Conservation (phyloP, 2,888 invertebrate genomes). For the Adelphocoris suturalis region DNA sequence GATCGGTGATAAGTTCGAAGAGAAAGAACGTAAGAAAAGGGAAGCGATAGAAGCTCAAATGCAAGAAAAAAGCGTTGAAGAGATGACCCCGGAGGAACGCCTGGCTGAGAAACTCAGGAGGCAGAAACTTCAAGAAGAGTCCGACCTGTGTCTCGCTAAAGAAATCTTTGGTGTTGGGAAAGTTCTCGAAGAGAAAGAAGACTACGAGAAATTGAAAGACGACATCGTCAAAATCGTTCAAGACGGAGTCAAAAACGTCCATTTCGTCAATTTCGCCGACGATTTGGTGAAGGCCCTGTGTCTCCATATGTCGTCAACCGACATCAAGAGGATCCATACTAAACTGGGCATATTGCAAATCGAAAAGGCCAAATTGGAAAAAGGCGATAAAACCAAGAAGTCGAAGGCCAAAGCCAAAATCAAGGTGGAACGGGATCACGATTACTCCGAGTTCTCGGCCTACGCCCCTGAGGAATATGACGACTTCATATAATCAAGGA, state of each 20-base stretch:
- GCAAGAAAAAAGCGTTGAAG: conserved; percentile 80
- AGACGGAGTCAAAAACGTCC: conserved; percentile 75
- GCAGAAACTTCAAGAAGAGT: conserved; percentile 92
- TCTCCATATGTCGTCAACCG: conserved; percentile 82
- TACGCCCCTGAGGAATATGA: conserved; percentile 76
- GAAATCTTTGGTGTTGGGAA: conserved; percentile 75
- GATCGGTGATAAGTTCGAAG: conserved; percentile 89
- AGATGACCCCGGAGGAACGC: conserved; percentile 87
- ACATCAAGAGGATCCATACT: conserved; percentile 92
- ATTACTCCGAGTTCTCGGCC: conserved; percentile 76
- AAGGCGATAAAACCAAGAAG: conserved; percentile 89
- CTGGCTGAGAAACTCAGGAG: conserved; percentile 87
- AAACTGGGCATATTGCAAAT: conserved; percentile 90
- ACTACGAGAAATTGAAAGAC: conserved; percentile 76
- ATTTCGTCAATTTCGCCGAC: conserved; percentile 76
- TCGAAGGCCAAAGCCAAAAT: conserved; percentile 88
- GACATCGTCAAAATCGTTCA: conserved; percentile 75
- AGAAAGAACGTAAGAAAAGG: conserved; percentile 83
- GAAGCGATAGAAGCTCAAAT: conserved; percentile 75
- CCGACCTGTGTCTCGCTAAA: conserved; percentile 81
- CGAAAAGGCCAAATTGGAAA: conserved; percentile 93
- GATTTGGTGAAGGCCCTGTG: conserved; percentile 84
- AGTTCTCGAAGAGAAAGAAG: conserved; percentile 75
- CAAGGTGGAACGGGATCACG: conserved; percentile 85
- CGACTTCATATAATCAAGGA: conserved; percentile 76